Base-by-base conservation (phyloP, 2,113 vertebrate species). In the Pipra filicauda region DNA sequence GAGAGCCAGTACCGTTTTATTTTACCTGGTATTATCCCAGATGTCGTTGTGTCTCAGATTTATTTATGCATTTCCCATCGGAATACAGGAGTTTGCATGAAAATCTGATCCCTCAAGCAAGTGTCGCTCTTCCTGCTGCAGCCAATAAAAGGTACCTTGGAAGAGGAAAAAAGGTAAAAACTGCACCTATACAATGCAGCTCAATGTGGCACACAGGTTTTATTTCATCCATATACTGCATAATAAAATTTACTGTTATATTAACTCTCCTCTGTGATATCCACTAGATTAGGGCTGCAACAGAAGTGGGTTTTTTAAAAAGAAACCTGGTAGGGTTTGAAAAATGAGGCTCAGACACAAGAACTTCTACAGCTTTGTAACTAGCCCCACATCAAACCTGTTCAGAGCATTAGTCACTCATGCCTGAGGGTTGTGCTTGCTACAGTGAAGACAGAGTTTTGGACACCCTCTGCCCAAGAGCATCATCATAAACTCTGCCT, bases 401-500 rank as follows among this genome's bases (percentile, higher is more conserved):
- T 35, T 77, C 37, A 85, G 58, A 2, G 58, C 82, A 21, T 8
- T 23, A 43, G 52, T 69, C 89, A 55, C 70, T 94, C 73, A 31
- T 35, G 67, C 57, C 92, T 52, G 13, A 96, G 83, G n/a, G 44
- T 0, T 5, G 58, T 5, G 58, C 27, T 41, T 7, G 15, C 44
- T 7, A 27, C 59, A 58, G 41, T 0, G 2, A 78, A 27, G 27
- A 31, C 6, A 96, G 88, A 58, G 75, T 9, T 93, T 37, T 51
- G 82, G 92, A 88, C 85, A 95, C 82, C 90, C 49, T 23, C 81
- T 95, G 88, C 94, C 82, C 88, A 79, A 61, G 13, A 93, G 78
- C 75, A 70, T 22, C 1, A 92, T 0, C 74, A 19, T 20, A 57
- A 85, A 37, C 44, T 30, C 31, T 81, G 83, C 91, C 91, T 67